Evolutionary conservation across 2,113 vertebrate genomes (phyloP), one percentile per base, ranked within the genome.

Genomic region (Ailurus styani): DNA sequence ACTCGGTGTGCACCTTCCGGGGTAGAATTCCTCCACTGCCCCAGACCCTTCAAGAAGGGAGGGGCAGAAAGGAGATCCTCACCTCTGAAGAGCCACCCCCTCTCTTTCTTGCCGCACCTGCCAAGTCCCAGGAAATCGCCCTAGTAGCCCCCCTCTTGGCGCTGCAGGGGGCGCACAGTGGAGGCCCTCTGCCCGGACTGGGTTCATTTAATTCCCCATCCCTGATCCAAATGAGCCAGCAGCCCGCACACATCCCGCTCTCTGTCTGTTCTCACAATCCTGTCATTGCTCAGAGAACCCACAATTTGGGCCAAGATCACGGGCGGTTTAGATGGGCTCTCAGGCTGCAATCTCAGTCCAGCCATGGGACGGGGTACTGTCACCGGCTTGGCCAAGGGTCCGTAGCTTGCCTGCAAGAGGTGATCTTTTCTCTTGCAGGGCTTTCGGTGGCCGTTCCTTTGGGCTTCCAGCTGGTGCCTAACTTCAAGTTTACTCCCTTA

Each of bases 221-320:
- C 72, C 64, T 78, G 54, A 42, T 89, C n/a, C 45, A n/a, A 57
- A 95, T 85, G 62, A 66, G 25, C 57, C 52, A 40, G 42, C 5
- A 81, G 29, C 18, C 70, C 21, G 52, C 13, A 31, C 17, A 25
- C 15, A 37, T 60, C 47, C 54, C 52, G 18, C 0, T 78, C n/a
- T 83, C 52, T 60, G 78, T 50, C 25, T 87, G 15, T 79, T 60
- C 40, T 95, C 31, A 15, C 64, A 68, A 90, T 57, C 88, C 64
- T 88, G 42, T 81, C 85, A 66, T 91, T 93, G 75, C 52, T 77
- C 84, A 81, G 75, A 95, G 75, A 97, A 85, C 75, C 66, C 57
- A 31, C 72, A 82, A 37, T 90, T 97, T 89, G 86, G 82, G 60
- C 68, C 82, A 93, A 88, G 86, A 85, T 96, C 95, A 93, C 5